phyloP scores from a whole-genome alignment of 1,140 invertebrate genomes.

The Cyclina sinensis region DNA sequence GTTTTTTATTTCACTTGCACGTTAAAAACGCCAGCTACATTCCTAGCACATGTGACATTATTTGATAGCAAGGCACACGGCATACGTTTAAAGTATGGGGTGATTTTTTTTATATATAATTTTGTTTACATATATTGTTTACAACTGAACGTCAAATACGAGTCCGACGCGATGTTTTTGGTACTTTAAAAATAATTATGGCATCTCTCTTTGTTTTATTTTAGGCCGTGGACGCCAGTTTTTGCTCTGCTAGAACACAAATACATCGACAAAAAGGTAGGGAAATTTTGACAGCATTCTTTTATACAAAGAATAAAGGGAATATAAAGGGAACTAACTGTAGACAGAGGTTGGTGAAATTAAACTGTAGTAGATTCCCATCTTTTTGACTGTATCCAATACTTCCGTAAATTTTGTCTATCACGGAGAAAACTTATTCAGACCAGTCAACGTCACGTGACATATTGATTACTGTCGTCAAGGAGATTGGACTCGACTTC shows the following conservation, averaged over 20 bases:
- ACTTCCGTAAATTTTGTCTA: neutral
- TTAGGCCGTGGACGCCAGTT: conserved; percentile 56
- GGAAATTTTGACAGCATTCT: neutral
- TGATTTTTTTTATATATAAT: no score
- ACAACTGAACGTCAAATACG: no score
- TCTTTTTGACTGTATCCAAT: neutral
- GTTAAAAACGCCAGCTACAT: no score
- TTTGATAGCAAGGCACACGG: no score
- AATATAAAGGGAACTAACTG: neutral
- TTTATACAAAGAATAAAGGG: neutral
- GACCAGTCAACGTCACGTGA: conserved; percentile 60
- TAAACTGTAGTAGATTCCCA: neutral
- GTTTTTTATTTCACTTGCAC: no score
- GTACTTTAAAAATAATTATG: no score
- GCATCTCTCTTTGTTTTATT: neutral
- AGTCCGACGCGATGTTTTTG: no score
- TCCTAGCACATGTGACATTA: no score
- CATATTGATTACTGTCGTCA: conserved; percentile 63
- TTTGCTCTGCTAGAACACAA: conserved; percentile 61
- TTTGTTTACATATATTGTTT: no score
- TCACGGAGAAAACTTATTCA: neutral
- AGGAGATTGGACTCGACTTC: conserved; percentile 65
- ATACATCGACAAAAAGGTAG: conserved; percentile 51
- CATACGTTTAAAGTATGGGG: no score
- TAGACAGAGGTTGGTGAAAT: neutral